Base-by-base conservation (phyloP, 2,888 invertebrate species). In the Rhorus exstirpatorius region DNA sequence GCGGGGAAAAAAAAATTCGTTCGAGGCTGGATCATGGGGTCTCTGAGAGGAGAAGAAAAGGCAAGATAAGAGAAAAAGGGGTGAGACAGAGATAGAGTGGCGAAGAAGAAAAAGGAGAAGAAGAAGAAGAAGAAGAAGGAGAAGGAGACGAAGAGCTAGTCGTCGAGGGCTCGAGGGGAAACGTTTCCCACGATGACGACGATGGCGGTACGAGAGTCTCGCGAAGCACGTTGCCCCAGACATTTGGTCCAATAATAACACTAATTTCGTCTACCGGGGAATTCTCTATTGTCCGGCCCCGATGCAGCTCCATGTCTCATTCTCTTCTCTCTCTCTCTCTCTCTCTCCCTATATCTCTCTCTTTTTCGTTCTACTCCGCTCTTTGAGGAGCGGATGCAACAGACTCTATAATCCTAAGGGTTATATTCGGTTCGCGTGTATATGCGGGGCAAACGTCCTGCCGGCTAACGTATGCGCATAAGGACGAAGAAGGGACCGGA, bases 211-310 rank as follows among this genome's bases (percentile, higher is more conserved):
- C 61, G 75, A 67, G 68, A 70, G 58, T 75, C 75, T 83, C 82
- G 75, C 63, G 71, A 24, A 79, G 79, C 75, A 67, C 88, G 84
- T 87, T 87, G 88, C 86, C 88, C 89, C 91, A 89, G 91, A 91
- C 92, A 92, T 92, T 92, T 91, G 91, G 91, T 90, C 91, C 91
- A 91, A 91, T 92, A 92, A 92, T 92, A 92, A 92, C 89, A 92
- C 91, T 92, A 91, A 92, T 92, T 92, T 90, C 86, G 90, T 89
- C 89, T 89, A 90, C 90, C 88, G 88, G 89, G 91, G 91, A 91
- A 92, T 90, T 79, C 83, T 88, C 90, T 90, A 91, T 91, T 92
- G 92, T 92, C 87, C 89, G 87, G 86, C 81, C 87, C 63, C 76
- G 75, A 79, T 83, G 67, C 83, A 79, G 74, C 78, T 72, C 60